Percentiles rank a stretch among this genome's conserved stretches.
Evolutionary conservation across 2,797 vertebrate genomes (phyloP).

Genomic region (Sciurus vulgaris): DNA sequence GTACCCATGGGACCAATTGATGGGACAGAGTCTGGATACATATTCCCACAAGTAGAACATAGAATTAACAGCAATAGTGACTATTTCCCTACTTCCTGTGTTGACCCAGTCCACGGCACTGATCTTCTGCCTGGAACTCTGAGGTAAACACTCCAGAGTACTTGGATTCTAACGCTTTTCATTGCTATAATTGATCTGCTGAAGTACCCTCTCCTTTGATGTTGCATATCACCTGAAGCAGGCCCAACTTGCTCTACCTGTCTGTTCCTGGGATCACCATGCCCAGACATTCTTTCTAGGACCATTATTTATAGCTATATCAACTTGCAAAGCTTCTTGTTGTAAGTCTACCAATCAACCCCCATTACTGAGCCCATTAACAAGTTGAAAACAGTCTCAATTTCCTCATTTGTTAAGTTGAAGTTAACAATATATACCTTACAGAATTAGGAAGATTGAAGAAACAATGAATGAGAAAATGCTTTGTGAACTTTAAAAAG

Average conservation of each 20-base stretch:
- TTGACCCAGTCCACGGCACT: constrained; percentile 24
- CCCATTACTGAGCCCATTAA: neutral
- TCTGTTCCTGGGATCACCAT: neutral
- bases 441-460: constrained; percentile 39
- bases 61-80: constrained; percentile 23
- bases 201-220: constrained; percentile 4
- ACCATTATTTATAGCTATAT: neutral
- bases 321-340: constrained; percentile 20
- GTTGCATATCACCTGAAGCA: constrained; percentile 1
- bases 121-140: constrained; percentile 11
- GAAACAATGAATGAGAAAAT: constrained; percentile 27
- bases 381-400: constrained; percentile 21
- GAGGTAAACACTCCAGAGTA: constrained; percentile 9
- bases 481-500: constrained; percentile 45
- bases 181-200: neutral
- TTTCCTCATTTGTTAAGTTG: constrained; percentile 37
- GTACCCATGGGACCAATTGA: neutral
- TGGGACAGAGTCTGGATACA: neutral
- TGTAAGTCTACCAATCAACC: neutral
- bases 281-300: neutral
- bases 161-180: constrained; percentile 6
- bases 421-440: constrained; percentile 50
- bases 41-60: neutral
- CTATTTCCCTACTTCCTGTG: neutral
- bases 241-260: neutral